A percentile compares a stretch with the other conserved stretches of the same genome.
phyloP scores from a whole-genome alignment of 53 echinoderm and acorn worm species.

The Glandiceps talaboti region DNA sequence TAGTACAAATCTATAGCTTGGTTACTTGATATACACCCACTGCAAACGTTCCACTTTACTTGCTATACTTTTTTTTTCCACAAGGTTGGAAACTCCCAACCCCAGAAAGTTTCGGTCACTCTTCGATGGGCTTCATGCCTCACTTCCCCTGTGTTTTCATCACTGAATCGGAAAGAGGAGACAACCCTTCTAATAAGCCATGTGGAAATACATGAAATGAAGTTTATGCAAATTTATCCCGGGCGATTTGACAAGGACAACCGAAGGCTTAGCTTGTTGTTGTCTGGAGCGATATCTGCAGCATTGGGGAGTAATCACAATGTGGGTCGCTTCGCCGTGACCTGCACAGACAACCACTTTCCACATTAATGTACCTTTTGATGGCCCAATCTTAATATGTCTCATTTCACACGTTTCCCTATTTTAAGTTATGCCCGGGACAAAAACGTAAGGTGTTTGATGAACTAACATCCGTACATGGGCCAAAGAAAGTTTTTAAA shows the following conservation, averaged over 20 bases:
- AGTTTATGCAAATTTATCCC: not conserved
- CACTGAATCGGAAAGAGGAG: not conserved
- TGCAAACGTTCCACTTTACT: too few species aligned
- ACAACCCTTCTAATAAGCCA: not conserved
- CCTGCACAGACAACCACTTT: not conserved
- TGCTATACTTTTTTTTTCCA: not conserved
- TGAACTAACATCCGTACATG: too few species aligned
- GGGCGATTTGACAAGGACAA: not conserved
- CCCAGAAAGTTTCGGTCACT: not conserved
- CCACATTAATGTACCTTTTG: not conserved
- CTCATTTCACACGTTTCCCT: not conserved
- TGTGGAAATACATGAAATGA: not conserved
- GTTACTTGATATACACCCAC: too few species aligned
- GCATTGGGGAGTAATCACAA: not conserved
- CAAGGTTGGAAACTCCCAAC: not conserved
- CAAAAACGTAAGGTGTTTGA: too few species aligned
- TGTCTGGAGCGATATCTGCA: not conserved
- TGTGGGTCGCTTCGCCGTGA: not conserved
- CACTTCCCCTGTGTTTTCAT: not conserved
- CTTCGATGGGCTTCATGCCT: not conserved
- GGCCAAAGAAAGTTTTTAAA: too few species aligned
- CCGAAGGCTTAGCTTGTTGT: not conserved
- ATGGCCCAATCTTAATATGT: not conserved
- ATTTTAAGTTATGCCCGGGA: not conserved
- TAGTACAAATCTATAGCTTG: too few species aligned